Evolutionary conservation across 2,888 invertebrate species (phyloP).

Genomic region (Drosophila peninsularis): DNA sequence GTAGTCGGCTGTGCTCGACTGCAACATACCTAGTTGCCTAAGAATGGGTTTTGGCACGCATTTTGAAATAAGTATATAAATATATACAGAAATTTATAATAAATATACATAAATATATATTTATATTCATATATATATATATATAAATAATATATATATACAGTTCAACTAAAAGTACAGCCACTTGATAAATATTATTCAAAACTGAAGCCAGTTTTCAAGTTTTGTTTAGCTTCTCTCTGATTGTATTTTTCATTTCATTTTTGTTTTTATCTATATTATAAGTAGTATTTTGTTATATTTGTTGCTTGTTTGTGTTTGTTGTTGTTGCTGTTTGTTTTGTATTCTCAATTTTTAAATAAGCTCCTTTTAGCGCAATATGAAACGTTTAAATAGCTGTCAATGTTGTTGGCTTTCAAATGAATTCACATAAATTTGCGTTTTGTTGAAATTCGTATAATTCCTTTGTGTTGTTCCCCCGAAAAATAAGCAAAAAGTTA

Average conservation of each 20-base stretch:
- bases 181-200: slow-evolving; percentile 45
- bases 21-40: not conserved
- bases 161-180: slow-evolving; percentile 59
- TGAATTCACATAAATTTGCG: slow-evolving; percentile 54
- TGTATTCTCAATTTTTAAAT: slow-evolving; percentile 48
- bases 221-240: slow-evolving; percentile 15
- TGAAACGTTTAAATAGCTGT: slow-evolving; percentile 73
- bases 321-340: slow-evolving; percentile 9
- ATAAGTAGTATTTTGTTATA: slow-evolving; percentile 9
- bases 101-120: not conserved
- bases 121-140: not conserved
- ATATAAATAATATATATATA: not conserved
- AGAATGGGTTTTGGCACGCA: slow-evolving; percentile 54
- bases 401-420: slow-evolving; percentile 52
- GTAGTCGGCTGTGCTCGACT: not conserved
- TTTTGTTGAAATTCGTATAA: slow-evolving; percentile 83
- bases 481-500: slow-evolving; percentile 67
- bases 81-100: not conserved
- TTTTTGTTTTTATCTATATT: slow-evolving; percentile 28
- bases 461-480: slow-evolving; percentile 84
- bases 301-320: slow-evolving; percentile 47
- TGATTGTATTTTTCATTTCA: slow-evolving; percentile 10
- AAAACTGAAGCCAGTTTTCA: slow-evolving; percentile 33
- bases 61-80: slow-evolving; percentile 32
- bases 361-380: slow-evolving; percentile 77